phyloP scores from a whole-genome alignment of 2,888 invertebrate species.

The Drosophila recens region DNA sequence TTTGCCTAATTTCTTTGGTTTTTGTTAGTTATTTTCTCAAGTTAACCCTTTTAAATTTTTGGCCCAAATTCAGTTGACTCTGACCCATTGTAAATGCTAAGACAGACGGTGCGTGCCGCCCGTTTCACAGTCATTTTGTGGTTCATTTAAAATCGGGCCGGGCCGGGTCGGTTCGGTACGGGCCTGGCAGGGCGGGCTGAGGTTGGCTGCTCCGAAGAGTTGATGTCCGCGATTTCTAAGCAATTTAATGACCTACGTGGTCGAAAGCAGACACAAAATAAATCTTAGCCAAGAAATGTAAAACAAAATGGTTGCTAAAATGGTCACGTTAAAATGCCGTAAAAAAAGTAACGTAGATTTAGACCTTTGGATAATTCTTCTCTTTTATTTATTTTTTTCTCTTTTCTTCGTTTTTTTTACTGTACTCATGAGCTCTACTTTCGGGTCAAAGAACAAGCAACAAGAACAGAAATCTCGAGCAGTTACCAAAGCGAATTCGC shows the following conservation, averaged over 20 bases:
- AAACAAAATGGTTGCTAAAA: constrained; percentile 73
- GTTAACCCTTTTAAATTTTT: not conserved
- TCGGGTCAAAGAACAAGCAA: constrained; percentile 62
- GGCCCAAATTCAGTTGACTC: accelerated
- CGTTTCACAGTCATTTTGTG: constrained; percentile 73
- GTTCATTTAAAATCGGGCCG: constrained; percentile 67
- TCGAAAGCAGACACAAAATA: constrained; percentile 73
- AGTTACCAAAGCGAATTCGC: constrained; percentile 26
- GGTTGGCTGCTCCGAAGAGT: constrained; percentile 38
- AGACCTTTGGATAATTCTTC: constrained; percentile 28
- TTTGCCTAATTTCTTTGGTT: not conserved
- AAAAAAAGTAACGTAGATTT: constrained; percentile 47
- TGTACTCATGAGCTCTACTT: constrained; percentile 28
- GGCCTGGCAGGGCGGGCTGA: constrained; percentile 12
- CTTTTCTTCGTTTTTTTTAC: constrained; percentile 4
- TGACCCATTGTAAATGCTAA: constrained; percentile 43
- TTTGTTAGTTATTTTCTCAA: not conserved
- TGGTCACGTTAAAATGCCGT: constrained; percentile 77
- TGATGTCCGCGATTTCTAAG: constrained; percentile 77
- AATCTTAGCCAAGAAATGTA: constrained; percentile 65
- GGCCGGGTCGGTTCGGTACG: constrained; percentile 9
- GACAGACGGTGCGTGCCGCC: constrained; percentile 61
- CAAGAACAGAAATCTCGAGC: constrained; percentile 23
- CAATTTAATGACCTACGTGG: constrained; percentile 79
- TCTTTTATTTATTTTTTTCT: constrained; percentile 18